Conservation (phyloP, 2,113 vertebrate genomes). For the Trogon surrucura region DNA sequence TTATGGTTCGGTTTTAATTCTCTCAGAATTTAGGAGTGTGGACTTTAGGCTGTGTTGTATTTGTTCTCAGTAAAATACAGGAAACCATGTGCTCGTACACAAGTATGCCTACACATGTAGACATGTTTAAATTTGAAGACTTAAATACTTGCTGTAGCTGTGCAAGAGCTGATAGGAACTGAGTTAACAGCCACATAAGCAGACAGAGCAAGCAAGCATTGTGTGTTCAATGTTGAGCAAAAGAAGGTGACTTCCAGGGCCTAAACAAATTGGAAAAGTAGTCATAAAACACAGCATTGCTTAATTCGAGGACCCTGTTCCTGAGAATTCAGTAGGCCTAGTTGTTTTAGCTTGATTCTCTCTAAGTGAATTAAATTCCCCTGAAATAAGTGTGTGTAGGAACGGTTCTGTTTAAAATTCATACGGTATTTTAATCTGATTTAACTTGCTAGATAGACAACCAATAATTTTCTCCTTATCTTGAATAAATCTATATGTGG, state of each 20-base stretch:
- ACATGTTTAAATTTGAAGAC: background rate
- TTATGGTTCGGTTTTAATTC: background rate
- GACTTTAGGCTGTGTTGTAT: background rate
- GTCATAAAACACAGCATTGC: background rate
- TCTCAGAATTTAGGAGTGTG: background rate
- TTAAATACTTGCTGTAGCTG: background rate
- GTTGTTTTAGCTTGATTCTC: slow-evolving; percentile 3
- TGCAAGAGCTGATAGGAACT: background rate
- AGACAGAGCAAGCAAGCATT: background rate
- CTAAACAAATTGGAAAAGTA: background rate
- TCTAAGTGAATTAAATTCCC: slow-evolving; percentile 15
- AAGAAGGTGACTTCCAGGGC: background rate
- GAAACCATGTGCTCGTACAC: background rate
- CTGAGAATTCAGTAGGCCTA: background rate
- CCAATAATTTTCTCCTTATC: slow-evolving; percentile 55
- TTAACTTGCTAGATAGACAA: slow-evolving; percentile 44
- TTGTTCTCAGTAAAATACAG: background rate
- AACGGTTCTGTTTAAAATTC: slow-evolving; percentile 63
- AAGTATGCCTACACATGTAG: too few species aligned
- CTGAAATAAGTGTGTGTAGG: slow-evolving; percentile 43
- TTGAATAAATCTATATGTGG: slow-evolving; percentile 10
- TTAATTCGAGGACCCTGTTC: accelerated
- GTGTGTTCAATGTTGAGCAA: background rate
- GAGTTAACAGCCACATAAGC: background rate
- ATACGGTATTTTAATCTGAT: slow-evolving; percentile 45